Conservation (phyloP, 2,113 vertebrate genomes). For the Hemiscyllium ocellatum region DNA sequence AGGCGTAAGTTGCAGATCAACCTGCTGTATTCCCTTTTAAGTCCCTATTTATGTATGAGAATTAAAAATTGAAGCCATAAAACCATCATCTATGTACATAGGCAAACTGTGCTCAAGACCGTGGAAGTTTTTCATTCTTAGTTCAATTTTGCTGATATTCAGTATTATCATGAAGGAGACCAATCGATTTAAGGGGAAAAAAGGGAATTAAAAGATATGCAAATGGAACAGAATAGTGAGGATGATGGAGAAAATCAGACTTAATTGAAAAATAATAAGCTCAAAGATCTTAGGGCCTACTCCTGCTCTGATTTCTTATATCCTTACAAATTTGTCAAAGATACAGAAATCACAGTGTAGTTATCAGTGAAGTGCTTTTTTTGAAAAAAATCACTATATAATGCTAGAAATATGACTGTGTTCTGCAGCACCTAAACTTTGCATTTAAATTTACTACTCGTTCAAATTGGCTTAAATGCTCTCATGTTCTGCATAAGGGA, state of each 20-base stretch:
- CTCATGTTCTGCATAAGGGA: not conserved
- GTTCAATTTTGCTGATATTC: not conserved
- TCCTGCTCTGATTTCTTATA: not conserved
- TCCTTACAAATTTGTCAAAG: not conserved
- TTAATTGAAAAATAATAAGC: not conserved
- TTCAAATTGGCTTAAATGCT: not conserved
- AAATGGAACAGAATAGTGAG: not conserved
- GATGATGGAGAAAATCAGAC: not conserved
- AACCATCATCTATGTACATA: not conserved
- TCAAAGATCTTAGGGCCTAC: not conserved
- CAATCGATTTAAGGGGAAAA: not conserved
- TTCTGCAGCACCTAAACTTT: not conserved
- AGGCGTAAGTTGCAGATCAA: not conserved
- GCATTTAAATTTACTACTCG: not conserved
- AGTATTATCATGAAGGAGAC: not conserved
- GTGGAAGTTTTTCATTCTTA: not conserved
- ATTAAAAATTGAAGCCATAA: not conserved
- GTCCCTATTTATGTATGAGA: not conserved
- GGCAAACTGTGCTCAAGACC: not conserved
- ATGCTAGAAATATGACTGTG: not conserved
- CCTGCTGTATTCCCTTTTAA: too few relatives aligned
- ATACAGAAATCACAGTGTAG: not conserved
- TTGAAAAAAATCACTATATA: not conserved
- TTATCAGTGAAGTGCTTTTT: not conserved
- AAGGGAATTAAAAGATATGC: not conserved